A percentile compares a stretch with the other conserved stretches of the same genome.
These are phyloP conservation scores for Stomatorhinus walkeri DNA, from an alignment of 2,797 vertebrate genomes.

Conservation along the genomic window DNA sequence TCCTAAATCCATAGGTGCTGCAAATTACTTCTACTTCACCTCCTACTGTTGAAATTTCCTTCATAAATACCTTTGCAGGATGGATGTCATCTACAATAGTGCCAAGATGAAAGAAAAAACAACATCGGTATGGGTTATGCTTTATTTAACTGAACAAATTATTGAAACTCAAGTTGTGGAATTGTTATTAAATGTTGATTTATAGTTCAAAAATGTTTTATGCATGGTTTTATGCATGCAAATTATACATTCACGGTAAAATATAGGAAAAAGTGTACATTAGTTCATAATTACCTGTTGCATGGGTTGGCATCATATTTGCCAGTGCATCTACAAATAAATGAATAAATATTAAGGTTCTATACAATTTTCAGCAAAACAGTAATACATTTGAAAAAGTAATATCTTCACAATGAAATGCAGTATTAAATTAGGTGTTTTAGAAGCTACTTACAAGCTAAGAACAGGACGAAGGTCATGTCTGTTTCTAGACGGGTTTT, in stretches of 20 bases:
- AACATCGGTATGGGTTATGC: neutral
- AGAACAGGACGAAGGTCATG: neutral
- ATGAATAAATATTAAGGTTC: neutral
- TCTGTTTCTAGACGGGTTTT: neutral
- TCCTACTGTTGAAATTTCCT: conserved; percentile 24
- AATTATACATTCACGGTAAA: neutral
- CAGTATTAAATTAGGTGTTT: neutral
- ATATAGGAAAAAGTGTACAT: neutral
- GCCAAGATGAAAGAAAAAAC: neutral
- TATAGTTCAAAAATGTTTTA: neutral
- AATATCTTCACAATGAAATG: neutral
- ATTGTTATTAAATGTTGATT: neutral
- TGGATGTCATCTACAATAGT: conserved; percentile 15
- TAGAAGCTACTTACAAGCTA: neutral
- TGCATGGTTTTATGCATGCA: neutral
- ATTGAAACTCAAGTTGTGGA: neutral
- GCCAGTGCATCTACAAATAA: neutral
- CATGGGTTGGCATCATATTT: neutral
- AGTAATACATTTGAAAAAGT: neutral
- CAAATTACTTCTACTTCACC: conserved; percentile 36
- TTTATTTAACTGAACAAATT: neutral
- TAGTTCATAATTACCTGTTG: neutral
- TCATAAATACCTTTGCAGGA: conserved; percentile 35
- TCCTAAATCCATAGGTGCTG: conserved; percentile 35
- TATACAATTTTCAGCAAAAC: neutral